A percentile compares a stretch with the other conserved stretches of the same genome.
phyloP scores from a whole-genome alignment of 2,797 vertebrate species.

The Coregonus sp. region DNA sequence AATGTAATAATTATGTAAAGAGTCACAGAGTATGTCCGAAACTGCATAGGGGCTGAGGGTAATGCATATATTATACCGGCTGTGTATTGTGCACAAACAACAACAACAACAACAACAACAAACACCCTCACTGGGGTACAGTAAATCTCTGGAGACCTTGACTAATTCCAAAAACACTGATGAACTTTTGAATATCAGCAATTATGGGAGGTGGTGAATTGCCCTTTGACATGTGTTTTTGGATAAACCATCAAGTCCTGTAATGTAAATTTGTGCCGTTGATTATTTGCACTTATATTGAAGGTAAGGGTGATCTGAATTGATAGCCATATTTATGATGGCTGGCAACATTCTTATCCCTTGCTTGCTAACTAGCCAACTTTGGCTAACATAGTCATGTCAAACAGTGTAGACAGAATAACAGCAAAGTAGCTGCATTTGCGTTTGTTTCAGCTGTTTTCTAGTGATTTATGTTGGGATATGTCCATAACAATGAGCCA shows the following conservation, averaged over 20 bases:
- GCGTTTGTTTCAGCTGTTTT: too few species aligned
- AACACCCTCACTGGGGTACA: background rate
- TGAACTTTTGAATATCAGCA: background rate
- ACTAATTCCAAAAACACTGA: background rate
- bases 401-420: too few species aligned
- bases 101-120: background rate
- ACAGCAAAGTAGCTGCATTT: too few species aligned
- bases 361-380: too few species aligned
- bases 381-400: too few species aligned
- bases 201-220: background rate
- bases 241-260: background rate
- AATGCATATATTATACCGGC: background rate
- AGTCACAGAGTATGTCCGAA: constrained; percentile 30
- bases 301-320: background rate
- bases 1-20: constrained; percentile 48
- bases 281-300: background rate
- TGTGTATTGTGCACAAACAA: background rate
- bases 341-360: too few species aligned
- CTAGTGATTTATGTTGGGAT: too few species aligned
- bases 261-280: background rate
- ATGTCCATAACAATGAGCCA: too few species aligned
- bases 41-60: constrained; percentile 49
- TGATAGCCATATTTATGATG: background rate
- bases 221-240: background rate
- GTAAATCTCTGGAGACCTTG: background rate